These are phyloP conservation scores for Peromyscus californicus DNA, from an alignment of 2,113 vertebrate species.

Conservation along the genomic window DNA sequence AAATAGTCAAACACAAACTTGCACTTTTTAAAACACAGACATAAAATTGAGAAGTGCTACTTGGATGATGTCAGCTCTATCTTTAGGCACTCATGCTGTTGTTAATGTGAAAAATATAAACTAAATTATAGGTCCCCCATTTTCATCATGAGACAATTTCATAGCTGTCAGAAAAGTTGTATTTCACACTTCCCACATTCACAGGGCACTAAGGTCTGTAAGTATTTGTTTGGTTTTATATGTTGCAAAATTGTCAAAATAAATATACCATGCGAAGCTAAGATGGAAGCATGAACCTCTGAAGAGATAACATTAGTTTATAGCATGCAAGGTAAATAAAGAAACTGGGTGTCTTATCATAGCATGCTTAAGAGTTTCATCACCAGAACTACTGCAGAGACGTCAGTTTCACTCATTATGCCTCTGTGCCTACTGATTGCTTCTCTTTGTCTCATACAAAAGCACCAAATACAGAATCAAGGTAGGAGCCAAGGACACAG, in stretches of 20 bases:
- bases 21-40: slow-evolving; percentile 54
- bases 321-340: not conserved
- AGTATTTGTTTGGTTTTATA: slow-evolving; percentile 63
- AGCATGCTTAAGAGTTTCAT: not conserved
- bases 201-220: slow-evolving; percentile 50
- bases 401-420: not conserved
- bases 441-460: not conserved
- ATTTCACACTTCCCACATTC: slow-evolving; percentile 67
- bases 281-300: not conserved
- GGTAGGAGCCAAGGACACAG: not conserved
- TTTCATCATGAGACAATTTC: slow-evolving; percentile 75
- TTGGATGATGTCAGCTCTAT: slow-evolving; percentile 65
- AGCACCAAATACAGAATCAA: not conserved
- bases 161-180: slow-evolving; percentile 66
- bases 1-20: slow-evolving; percentile 50
- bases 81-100: slow-evolving; percentile 71
- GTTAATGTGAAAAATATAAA: slow-evolving; percentile 78
- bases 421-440: not conserved
- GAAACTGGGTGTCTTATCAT: not conserved
- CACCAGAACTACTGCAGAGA: not conserved
- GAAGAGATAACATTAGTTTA: slow-evolving; percentile 13
- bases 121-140: slow-evolving; percentile 71
- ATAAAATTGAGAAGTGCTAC: slow-evolving; percentile 65
- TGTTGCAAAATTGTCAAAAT: slow-evolving; percentile 13
- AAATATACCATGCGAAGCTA: slow-evolving; percentile 37